A percentile compares a stretch with the other conserved stretches of the same genome.
phyloP scores from a whole-genome alignment of 2,888 invertebrate genomes.

The Piscicola geometra region DNA sequence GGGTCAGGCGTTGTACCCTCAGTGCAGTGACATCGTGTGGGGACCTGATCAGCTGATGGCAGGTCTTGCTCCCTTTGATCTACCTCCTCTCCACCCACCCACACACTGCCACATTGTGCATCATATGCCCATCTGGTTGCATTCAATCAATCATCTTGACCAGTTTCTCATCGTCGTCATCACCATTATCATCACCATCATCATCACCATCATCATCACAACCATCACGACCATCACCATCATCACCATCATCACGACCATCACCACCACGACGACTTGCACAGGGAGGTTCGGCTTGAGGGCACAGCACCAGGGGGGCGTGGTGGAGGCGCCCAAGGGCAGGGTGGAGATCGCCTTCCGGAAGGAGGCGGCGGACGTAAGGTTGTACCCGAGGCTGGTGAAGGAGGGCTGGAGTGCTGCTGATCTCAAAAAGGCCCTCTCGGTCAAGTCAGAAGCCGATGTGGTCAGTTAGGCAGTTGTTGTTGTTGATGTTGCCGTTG shows the following conservation, averaged over 20 bases:
- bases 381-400: conserved; percentile 52
- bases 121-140: no score
- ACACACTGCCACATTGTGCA: no score
- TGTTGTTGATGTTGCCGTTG: no score
- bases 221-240: not conserved
- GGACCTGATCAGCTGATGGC: conserved; percentile 47
- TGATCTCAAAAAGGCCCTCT: conserved; percentile 50
- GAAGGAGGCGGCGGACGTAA: conserved; percentile 72
- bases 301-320: conserved; percentile 49
- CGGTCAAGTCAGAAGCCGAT: conserved; percentile 50
- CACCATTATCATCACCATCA: not conserved
- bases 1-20: conserved; percentile 50
- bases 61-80: not conserved
- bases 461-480: conserved; percentile 21
- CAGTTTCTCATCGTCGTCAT: not conserved
- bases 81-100: no score
- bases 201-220: conserved; percentile 44
- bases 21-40: conserved; percentile 56
- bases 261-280: conserved; percentile 43
- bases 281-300: conserved; percentile 54
- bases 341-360: conserved; percentile 47
- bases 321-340: conserved; percentile 47
- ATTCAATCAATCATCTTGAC: no score
- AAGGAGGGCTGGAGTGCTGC: conserved; percentile 52
- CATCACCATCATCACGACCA: conserved; percentile 40